Conservation (phyloP, 1,140 invertebrate genomes). For the Heliconius hewitsoni region DNA sequence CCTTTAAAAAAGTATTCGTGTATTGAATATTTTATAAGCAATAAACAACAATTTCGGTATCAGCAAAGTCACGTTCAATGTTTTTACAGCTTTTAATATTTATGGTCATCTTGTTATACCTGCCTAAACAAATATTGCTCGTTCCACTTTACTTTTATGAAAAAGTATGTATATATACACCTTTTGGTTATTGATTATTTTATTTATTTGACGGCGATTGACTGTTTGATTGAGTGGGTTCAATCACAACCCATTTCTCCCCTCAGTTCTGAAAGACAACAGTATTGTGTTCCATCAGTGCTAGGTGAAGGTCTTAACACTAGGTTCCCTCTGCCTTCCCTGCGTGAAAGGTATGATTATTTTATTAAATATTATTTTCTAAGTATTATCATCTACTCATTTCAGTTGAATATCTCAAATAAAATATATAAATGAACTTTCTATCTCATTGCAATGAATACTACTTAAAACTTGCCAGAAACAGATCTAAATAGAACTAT, state of each 20-base stretch:
- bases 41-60: conserved; percentile 11
- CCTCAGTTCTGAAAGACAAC: no score
- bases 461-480: background rate
- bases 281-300: no score
- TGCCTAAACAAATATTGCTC: background rate
- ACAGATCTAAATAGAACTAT: conserved; percentile 18
- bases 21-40: conserved; percentile 25
- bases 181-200: no score
- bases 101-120: conserved; percentile 23
- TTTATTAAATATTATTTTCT: no score
- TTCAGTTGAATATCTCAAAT: background rate
- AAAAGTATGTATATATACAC: no score
- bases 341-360: no score
- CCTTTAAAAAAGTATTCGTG: background rate
- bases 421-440: background rate
- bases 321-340: no score
- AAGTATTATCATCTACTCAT: no score
- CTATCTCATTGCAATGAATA: background rate
- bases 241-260: no score
- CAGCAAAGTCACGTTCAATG: conserved; percentile 6
- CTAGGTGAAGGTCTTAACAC: no score
- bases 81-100: conserved; percentile 26
- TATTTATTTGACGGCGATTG: no score
- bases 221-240: no score
- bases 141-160: background rate